Conservation (phyloP, 2,888 invertebrate genomes). For the Synergus japonicus region DNA sequence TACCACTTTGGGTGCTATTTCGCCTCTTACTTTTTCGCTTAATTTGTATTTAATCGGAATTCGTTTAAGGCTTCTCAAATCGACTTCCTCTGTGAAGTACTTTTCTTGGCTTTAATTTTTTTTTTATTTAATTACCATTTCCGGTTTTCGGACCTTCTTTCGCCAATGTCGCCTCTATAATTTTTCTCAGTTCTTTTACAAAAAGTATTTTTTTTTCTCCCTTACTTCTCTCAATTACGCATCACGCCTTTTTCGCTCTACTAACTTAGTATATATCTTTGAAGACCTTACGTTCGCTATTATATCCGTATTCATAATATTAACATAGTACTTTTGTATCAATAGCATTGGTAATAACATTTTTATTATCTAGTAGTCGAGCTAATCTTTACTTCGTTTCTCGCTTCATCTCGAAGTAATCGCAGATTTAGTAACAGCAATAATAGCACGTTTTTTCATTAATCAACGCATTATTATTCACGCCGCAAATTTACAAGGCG, state of each 20-base stretch:
- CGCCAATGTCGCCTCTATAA: constrained; percentile 45
- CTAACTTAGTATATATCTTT: constrained; percentile 56
- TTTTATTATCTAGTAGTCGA: constrained; percentile 59
- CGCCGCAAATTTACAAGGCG: constrained; percentile 62
- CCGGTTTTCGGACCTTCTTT: constrained; percentile 66
- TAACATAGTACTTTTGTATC: constrained; percentile 48
- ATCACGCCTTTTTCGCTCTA: constrained; percentile 41
- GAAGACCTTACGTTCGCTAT: constrained; percentile 52
- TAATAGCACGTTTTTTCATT: constrained; percentile 62
- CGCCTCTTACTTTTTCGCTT: not conserved
- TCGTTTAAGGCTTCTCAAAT: constrained; percentile 11
- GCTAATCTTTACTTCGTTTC: constrained; percentile 59
- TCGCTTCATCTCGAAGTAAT: constrained; percentile 53
- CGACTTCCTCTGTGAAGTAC: constrained; percentile 32
- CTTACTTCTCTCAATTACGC: constrained; percentile 29
- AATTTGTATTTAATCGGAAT: constrained; percentile 16
- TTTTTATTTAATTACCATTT: constrained; percentile 60
- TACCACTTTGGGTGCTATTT: constrained; percentile 45
- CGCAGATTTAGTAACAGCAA: constrained; percentile 55
- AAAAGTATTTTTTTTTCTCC: constrained; percentile 52
- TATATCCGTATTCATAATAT: constrained; percentile 53
- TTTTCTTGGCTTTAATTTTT: constrained; percentile 51
- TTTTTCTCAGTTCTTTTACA: constrained; percentile 52
- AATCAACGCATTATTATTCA: constrained; percentile 54
- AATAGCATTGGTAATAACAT: constrained; percentile 59